Percentiles rank a stretch among this genome's conserved stretches.
Evolutionary conservation across 2,113 vertebrate genomes (phyloP).

Genomic region (Pipra filicauda): DNA sequence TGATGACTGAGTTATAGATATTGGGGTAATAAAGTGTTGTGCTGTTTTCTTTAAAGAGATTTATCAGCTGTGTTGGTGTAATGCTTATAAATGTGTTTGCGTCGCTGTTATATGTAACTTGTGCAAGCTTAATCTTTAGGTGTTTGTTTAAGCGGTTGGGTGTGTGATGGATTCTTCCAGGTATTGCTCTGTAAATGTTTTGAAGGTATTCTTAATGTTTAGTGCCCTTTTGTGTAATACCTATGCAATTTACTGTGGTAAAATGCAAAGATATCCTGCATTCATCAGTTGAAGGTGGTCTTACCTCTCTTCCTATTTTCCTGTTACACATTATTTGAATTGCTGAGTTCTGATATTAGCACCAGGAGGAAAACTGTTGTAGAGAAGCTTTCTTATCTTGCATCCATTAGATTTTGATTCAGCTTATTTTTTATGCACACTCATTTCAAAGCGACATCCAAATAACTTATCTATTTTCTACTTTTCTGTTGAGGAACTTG

Average conservation of each 20-base stretch:
- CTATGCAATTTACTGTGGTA: not conserved
- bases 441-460: not conserved
- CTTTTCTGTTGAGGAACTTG: not conserved
- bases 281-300: not conserved
- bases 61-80: not conserved
- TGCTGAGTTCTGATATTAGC: not conserved
- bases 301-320: not conserved
- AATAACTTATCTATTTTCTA: not conserved
- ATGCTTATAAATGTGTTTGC: not conserved
- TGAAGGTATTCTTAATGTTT: not conserved
- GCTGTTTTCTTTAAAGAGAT: not conserved
- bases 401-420: not conserved
- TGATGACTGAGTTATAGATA: not conserved
- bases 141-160: slow-evolving; percentile 1
- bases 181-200: not conserved
- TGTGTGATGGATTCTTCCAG: not conserved
- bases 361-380: not conserved
- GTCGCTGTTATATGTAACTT: not conserved
- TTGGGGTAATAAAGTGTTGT: not conserved
- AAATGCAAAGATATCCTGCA: not conserved
- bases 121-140: not conserved
- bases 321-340: not conserved
- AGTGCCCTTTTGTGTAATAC: not conserved
- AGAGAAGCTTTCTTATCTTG: not conserved
- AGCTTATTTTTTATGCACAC: not conserved